Evolutionary conservation across 2,797 vertebrate genomes (phyloP), one percentile per base, ranked within the genome.

Genomic region (Rhinogobio ventralis): DNA sequence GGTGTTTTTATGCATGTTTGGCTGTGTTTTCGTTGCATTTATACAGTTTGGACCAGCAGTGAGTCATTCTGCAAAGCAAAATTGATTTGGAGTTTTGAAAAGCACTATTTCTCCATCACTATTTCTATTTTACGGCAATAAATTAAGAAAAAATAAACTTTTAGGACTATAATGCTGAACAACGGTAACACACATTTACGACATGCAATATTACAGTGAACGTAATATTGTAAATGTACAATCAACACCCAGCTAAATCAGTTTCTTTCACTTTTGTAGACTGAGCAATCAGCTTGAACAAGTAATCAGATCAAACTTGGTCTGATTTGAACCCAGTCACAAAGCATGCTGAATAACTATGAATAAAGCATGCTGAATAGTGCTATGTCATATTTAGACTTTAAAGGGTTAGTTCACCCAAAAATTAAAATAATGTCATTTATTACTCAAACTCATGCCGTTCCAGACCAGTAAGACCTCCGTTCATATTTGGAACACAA

Each of bases 301-400:
- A n/a, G 20, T 42, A 42, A 39, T 69, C 6, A 8, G 33, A 36
- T 23, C 17, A 67, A 39, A 67, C 33, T 5, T 20, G 30, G 8
- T 36, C 64, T 67, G 19, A 39, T 39, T 68, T 20, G 4, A 11
- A 2, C 4, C 11, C 39, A 69, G 68, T 6, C n/a, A 42, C 36
- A 45, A 69, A 69, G 39, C 67, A 71, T 45, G 23, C n/a, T 71
- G 68, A 39, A 14, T 71, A 46, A 28, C n/a, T n/a, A n/a, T n/a
- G n/a, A n/a, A n/a, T n/a, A 45, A 69, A 69, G 39, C 67, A 71
- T 45, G 23, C n/a, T 71, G 68, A 39, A 14, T 23, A 25, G 67
- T 3, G 66, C 20, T 11, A 7, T 71, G 13, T 46, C 42, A 71
- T 46, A 42, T 69, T 42, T 71, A 28, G 7, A 46, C n/a, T 15